Base-by-base conservation (phyloP, 2,888 invertebrate genomes). In the Barypeithes pellucidus region DNA sequence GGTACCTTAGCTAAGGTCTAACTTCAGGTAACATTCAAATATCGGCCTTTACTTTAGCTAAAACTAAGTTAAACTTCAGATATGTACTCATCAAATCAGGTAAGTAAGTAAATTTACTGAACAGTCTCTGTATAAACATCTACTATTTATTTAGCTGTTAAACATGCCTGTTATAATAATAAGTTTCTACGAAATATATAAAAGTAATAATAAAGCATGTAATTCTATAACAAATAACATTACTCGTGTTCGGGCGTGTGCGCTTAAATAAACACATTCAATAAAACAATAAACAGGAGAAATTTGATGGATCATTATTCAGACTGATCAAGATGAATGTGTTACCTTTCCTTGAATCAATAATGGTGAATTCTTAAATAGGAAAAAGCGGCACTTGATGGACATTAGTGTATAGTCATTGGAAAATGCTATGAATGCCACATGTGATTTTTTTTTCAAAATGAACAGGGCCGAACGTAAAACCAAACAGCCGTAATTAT, bases 141-240 rank as follows among this genome's bases (percentile, higher is more conserved):
- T 29, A 52, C 7, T 52, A 52, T 29, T 29, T 52, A 9, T 52
- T 29, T 52, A 29, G 24, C 29, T 0, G 52, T 52, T 52, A 14
- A 29, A 52, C 29, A 14, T 11, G 29, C 52, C 29, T 52, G 11
- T 41, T 43, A 61, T 43, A 36, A 60, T 41, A 43, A 61, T 41
- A 43, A 24, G 41, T 61, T 41, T 61, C 60, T 8, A 43, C 60
- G 60, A 61, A 61, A 61, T 43, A 24, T 20, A 41, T 24, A 61
- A 61, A 61, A 39, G 36, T 61, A 61, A 61, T 61, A 61, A 61
- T 61, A 61, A 61, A 61, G 43, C 60, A 4, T 61, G 60, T 43
- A 22, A 41, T 41, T 41, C 22, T 61, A 24, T 24, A 61, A 61
- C 18, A 61, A 61, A 29, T 52, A 52, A 24, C 52, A 52, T 52